These are phyloP conservation scores for Poecilobothrus nobilitatus DNA, from an alignment of 2,888 invertebrate species.

Conservation along the genomic window DNA sequence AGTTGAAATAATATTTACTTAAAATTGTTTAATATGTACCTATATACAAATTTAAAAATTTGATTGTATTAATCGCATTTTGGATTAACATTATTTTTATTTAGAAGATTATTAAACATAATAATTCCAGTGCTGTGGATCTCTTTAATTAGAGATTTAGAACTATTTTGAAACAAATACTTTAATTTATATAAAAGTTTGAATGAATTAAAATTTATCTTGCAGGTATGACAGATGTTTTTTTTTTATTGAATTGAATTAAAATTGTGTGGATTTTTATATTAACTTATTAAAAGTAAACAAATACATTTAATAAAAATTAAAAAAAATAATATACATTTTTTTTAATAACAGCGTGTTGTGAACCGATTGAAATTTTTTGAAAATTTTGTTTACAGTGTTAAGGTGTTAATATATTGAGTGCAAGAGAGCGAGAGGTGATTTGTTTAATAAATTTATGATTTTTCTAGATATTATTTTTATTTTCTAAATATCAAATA, in stretches of 20 bases:
- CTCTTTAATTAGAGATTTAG: too few relatives aligned
- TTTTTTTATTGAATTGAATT: not conserved
- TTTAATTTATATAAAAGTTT: not conserved
- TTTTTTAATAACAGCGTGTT: not conserved
- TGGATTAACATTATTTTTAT: too few relatives aligned
- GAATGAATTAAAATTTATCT: conserved; percentile 1
- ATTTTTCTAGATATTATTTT: not conserved
- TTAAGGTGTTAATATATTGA: not conserved
- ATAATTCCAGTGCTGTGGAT: too few relatives aligned
- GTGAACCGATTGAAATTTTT: not conserved
- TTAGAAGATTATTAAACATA: too few relatives aligned
- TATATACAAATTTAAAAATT: too few relatives aligned
- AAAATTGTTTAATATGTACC: too few relatives aligned
- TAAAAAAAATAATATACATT: not conserved
- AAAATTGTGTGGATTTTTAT: not conserved
- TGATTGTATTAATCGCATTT: too few relatives aligned
- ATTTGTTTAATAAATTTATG: not conserved
- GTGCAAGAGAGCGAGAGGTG: conserved; percentile 10
- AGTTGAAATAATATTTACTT: too few relatives aligned
- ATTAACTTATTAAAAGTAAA: not conserved
- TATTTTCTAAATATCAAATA: not conserved
- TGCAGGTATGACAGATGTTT: not conserved
- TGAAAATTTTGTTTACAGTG: conserved; percentile 3
- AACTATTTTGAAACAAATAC: too few relatives aligned
- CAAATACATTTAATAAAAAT: not conserved